Evolutionary conservation across 2,113 vertebrate species (phyloP), one percentile per base, ranked within the genome.

Genomic region (Crotalus horridus): DNA sequence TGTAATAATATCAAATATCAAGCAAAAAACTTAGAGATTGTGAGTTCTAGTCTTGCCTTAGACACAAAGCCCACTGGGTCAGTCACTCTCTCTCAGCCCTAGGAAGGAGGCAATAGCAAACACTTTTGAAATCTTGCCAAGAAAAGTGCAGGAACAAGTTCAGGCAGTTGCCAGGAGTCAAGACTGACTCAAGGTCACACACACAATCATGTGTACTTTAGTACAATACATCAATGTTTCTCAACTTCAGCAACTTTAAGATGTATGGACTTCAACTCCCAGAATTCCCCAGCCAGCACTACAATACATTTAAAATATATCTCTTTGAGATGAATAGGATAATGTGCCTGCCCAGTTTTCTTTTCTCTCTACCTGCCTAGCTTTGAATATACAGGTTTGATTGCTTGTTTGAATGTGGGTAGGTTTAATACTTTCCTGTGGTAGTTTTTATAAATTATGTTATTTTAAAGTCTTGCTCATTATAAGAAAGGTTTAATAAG

Each of bases 391-490:
- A 33, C 53, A 85, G 53, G 10, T 21, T 48, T 2, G 15, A 53
- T 11, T 94, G 88, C 46, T 86, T 3, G 48, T 91, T 1, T 93
- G 69, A 94, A 13, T 59, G 88, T 91, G 89, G 69, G 87, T 85
- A 13, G 87, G 92, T 91, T 89, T 87, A 88, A 94, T 93, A 93
- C 43, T 87, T 93, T 85, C 91, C 15, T 0, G 56, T 90, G 55
- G 56, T 26, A 90, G 58, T 92, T 90, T 89, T 51, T 56, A 13
- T 64, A 93, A 89, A 94, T 92, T 87, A 89, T 87, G 74, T 92
- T 69, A 55, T 92, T 92, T 94, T 91, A 61, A 20, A 53, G 89
- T 95, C 92, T 48, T 85, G 91, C 85, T 43, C 56, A 93, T 56
- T 59, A 92, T 91, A 85, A 94, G 15, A 88, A 1, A 4, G 54